Percentiles rank a stretch among this genome's conserved stretches.
Evolutionary conservation across 2,113 vertebrate genomes (phyloP).

Genomic region (Vulpes vulpes): DNA sequence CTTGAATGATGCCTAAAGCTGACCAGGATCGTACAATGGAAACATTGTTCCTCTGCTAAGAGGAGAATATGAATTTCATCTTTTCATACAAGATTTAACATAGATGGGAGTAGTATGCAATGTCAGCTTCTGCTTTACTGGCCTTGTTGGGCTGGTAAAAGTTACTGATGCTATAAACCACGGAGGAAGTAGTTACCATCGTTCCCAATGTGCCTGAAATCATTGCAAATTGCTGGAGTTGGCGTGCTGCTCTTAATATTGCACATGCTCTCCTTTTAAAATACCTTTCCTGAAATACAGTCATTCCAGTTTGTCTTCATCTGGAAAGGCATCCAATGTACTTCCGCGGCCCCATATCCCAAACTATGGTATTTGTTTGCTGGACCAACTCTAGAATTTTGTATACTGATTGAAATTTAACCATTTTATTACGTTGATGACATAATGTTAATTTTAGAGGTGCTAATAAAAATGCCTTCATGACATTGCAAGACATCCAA

Average conservation of each 20-base stretch:
- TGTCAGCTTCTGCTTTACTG: not conserved
- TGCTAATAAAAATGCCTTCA: not conserved
- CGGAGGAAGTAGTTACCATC: not conserved
- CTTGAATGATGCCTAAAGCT: not conserved
- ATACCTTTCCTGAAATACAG: not conserved
- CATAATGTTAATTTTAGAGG: not conserved
- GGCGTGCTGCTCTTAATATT: not conserved
- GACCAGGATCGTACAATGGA: not conserved
- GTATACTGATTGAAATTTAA: not conserved
- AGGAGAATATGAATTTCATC: not conserved
- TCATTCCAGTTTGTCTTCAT: not conserved
- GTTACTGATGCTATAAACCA: not conserved
- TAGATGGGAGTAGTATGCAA: not conserved
- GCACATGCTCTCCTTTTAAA: not conserved
- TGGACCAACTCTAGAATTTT: not conserved
- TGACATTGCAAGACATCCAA: not conserved
- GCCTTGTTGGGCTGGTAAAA: not conserved
- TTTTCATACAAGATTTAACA: not conserved
- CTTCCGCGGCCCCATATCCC: not conserved
- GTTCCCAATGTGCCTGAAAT: not conserved
- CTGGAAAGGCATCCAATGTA: not conserved
- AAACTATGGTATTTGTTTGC: not conserved
- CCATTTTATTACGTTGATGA: not conserved
- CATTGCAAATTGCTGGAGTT: not conserved
- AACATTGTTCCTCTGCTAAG: not conserved